Evolutionary conservation across 2,113 vertebrate species (phyloP), one percentile per base, ranked within the genome.

Genomic region (Hippocampus guttulatus): DNA sequence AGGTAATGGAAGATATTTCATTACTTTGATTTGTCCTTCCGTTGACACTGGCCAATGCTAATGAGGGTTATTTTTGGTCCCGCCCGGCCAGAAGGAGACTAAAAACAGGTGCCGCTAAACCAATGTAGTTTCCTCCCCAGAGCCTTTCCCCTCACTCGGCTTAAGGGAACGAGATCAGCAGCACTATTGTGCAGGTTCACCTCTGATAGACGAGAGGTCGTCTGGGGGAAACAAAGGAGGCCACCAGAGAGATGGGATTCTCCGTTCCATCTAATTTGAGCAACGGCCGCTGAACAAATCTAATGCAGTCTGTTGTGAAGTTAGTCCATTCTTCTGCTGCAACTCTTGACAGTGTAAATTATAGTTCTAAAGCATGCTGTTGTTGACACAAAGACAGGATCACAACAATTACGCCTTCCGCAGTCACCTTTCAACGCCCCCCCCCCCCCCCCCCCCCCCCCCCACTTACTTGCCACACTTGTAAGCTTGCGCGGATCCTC

Each of bases 71-170:
- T 89, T 88, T 83, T 88, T 75, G 67, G 77, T 82, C 78, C 71
- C 75, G 76, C 76, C 81, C 77, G 72, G 88, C 84, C 86, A 87
- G 87, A 82, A 85, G 85, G 84, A 85, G 78, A 83, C 87, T 87
- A 81, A 87, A 87, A 85, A 82, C 80, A 88, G 74, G 75, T 79
- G 80, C 88, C 80, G 85, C 87, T 88, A 84, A 87, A 90, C 82
- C 87, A 77, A 74, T 78, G 67, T 64, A 82, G 71, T 65, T 73
- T n/a, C 14, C 68, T 82, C 84, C 77, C 82, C 1, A 40, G 71
- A 74, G 84, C 71, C 62, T 67, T 68, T 82, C 69, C 70, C 71
- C 69, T 76, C 52, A 61, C 69, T 55, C 64, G 67, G 15, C 65
- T 64, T 68, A 69, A 41, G 73, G 83, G 77, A 76, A 87, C 69